Evolutionary conservation across 2,113 vertebrate genomes (phyloP).

Genomic region (Psittacula cyanocephala): DNA sequence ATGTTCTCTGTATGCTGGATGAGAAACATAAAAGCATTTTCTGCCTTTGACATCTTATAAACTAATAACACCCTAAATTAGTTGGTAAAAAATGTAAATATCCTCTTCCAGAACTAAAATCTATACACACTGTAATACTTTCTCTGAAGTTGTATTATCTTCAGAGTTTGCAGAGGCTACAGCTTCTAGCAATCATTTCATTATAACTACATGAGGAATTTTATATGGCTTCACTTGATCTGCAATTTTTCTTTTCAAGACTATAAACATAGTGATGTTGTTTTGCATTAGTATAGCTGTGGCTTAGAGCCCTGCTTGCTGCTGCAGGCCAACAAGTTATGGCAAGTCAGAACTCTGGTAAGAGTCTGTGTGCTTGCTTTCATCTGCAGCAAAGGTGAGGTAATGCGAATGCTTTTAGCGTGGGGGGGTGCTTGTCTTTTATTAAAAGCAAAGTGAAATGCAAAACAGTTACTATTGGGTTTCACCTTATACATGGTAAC

Average conservation of each 20-base stretch:
- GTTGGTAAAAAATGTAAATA: not conserved
- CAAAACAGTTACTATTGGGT: not conserved
- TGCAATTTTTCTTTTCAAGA: not conserved
- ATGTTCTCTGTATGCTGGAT: not conserved
- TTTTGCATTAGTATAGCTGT: not conserved
- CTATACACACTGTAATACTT: not conserved
- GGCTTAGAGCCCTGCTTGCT: conserved; percentile 1
- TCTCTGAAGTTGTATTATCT: not conserved
- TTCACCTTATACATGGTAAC: not conserved
- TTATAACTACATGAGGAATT: not conserved
- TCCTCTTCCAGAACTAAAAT: not conserved
- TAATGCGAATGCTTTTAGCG: not conserved
- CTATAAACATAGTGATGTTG: not conserved
- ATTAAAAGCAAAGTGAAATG: not conserved
- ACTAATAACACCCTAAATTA: not conserved
- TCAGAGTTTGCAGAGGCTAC: not conserved
- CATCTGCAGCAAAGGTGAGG: not conserved
- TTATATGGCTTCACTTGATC: not conserved
- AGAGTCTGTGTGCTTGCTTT: not conserved
- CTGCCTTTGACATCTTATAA: not conserved
- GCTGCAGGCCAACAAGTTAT: conserved; percentile 7
- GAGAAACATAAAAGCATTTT: not conserved
- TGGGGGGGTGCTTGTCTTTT: not conserved
- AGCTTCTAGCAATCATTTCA: not conserved
- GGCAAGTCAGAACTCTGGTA: conserved; percentile 4